Conservation (phyloP, 2,888 invertebrate genomes). For the Hermaeophaga mercurialis region DNA sequence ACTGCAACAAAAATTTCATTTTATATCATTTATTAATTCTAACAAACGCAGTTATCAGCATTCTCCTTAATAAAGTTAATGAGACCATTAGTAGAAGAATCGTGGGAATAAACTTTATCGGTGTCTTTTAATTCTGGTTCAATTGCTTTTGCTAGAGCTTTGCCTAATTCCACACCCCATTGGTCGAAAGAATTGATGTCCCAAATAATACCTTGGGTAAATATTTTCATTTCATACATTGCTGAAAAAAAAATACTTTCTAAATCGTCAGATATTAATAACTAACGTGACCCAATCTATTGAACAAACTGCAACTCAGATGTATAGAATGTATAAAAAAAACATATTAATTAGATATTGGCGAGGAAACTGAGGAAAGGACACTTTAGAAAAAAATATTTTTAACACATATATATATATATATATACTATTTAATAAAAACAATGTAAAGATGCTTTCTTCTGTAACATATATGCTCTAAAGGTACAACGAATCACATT, state of each 20-base stretch:
- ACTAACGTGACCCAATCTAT: no score
- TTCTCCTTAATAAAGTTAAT: constrained; percentile 88
- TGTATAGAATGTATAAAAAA: no score
- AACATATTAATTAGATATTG: no score
- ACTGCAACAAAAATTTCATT: no score
- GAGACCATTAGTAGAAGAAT: constrained; percentile 95
- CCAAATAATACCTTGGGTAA: constrained; percentile 98
- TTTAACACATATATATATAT: no score
- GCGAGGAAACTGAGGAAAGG: neutral
- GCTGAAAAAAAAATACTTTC: constrained; percentile 70
- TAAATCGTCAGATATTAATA: no score
- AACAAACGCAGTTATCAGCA: neutral
- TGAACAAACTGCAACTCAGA: no score
- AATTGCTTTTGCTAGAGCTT: constrained; percentile 96
- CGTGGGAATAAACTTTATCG: constrained; percentile 77
- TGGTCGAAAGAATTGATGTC: constrained; percentile 99
- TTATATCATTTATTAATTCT: no score
- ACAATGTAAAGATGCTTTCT: constrained; percentile 10
- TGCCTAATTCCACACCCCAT: constrained; percentile 99
- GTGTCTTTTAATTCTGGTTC: constrained; percentile 85
- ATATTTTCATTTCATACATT: constrained; percentile 98
- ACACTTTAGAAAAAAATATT: neutral
- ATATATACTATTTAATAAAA: constrained; percentile 14
- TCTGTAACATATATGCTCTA: neutral
- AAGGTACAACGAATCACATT: neutral